These are phyloP conservation scores for Centrocercus urophasianus DNA, from an alignment of 2,113 vertebrate species.

Conservation along the genomic window DNA sequence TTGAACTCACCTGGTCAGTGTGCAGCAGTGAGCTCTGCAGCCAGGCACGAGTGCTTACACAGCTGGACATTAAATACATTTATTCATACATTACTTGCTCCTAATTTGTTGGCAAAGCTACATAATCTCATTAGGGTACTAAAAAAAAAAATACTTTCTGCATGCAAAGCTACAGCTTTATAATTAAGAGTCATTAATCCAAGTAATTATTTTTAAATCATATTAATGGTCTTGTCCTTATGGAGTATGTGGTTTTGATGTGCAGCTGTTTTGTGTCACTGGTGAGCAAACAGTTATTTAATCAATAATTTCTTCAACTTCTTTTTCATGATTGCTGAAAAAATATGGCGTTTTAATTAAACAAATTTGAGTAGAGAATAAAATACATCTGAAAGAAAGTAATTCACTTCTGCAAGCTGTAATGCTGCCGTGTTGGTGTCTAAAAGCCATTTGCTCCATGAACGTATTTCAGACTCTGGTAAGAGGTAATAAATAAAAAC, in stretches of 20 bases:
- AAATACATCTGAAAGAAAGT: not conserved
- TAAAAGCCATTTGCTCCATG: not conserved
- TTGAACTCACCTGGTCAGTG: not conserved
- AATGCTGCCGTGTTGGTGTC: not conserved
- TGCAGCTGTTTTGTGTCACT: not conserved
- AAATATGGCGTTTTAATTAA: not conserved
- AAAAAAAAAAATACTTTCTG: not conserved
- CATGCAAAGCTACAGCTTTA: not conserved
- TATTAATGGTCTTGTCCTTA: not conserved
- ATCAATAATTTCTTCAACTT: not conserved
- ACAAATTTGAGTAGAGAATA: not conserved
- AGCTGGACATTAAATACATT: not conserved
- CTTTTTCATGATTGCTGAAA: not conserved
- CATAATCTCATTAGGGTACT: not conserved
- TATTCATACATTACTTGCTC: not conserved
- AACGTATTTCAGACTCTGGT: not conserved
- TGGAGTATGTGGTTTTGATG: not conserved
- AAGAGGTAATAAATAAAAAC: not conserved
- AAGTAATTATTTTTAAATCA: not conserved
- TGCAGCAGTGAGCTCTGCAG: accelerated
- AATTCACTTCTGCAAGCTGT: not conserved
- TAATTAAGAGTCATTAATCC: not conserved
- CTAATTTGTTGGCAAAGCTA: not conserved
- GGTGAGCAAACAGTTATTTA: not conserved
- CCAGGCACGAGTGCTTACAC: not conserved